These are phyloP conservation scores for Cephonodes hylas DNA, from an alignment of 2,888 invertebrate species.

Conservation along the genomic window DNA sequence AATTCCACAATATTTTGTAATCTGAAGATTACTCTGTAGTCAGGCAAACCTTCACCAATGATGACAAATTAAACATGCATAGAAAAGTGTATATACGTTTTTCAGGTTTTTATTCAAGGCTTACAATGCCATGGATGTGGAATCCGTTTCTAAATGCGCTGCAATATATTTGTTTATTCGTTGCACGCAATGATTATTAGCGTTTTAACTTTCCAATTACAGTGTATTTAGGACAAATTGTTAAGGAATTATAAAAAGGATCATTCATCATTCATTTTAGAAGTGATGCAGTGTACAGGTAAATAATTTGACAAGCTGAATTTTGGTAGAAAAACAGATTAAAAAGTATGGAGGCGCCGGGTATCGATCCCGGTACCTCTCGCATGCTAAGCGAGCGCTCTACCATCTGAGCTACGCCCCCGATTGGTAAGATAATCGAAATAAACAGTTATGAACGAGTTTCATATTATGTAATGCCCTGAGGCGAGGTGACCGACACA, in stretches of 20 bases:
- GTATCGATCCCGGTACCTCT: slow-evolving; percentile 82
- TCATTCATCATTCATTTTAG: neutral
- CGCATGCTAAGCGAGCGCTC: slow-evolving; percentile 78
- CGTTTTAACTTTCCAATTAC: neutral
- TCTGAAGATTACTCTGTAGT: no score
- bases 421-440: slow-evolving; percentile 22
- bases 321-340: neutral
- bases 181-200: neutral
- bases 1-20: no score
- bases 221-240: neutral
- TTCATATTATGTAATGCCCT: neutral
- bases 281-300: neutral
- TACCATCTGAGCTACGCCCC: slow-evolving; percentile 76
- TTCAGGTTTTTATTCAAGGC: no score
- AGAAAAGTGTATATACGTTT: no score
- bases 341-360: slow-evolving; percentile 70
- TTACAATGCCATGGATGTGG: no score
- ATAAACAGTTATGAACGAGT: neutral
- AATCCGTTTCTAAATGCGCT: neutral
- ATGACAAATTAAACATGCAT: no score
- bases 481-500: neutral
- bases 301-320: neutral
- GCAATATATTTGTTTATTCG: neutral
- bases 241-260: neutral
- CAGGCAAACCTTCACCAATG: no score